Percentiles rank a stretch among this genome's conserved stretches.
These are phyloP conservation scores for Onychostruthus taczanowskii DNA, from an alignment of 2,113 vertebrate species.

Conservation along the genomic window DNA sequence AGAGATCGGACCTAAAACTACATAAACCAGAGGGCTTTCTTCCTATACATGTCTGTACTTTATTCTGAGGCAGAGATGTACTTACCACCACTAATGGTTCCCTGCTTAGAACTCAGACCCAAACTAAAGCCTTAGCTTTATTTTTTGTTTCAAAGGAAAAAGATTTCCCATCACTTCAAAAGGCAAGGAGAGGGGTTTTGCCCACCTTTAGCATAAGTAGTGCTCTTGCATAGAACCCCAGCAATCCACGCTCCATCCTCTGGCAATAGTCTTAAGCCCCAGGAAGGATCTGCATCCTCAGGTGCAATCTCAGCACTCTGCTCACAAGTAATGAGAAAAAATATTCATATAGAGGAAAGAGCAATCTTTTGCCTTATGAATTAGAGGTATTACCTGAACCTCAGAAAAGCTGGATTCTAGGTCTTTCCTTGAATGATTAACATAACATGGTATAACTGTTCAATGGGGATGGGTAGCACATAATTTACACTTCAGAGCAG, in stretches of 20 bases:
- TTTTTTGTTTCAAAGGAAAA: background rate
- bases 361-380: background rate
- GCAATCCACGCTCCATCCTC: background rate
- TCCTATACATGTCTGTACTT: background rate
- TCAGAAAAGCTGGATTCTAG: background rate
- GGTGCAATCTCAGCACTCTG: background rate
- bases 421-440: background rate
- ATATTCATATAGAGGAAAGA: background rate
- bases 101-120: background rate
- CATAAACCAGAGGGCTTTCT: background rate
- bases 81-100: background rate
- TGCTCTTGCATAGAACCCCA: background rate
- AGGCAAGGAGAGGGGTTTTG: background rate
- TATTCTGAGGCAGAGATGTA: fast-evolving
- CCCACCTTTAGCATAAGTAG: background rate
- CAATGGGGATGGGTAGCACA: background rate
- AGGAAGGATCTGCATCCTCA: background rate
- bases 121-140: background rate
- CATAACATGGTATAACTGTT: background rate
- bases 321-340: background rate
- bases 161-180: background rate
- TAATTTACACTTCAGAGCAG: background rate
- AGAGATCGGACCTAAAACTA: background rate
- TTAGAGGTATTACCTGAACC: background rate
- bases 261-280: fast-evolving